Evolutionary conservation across 2,888 invertebrate species (phyloP).

Genomic region (Glyphotaelius pellucidus): DNA sequence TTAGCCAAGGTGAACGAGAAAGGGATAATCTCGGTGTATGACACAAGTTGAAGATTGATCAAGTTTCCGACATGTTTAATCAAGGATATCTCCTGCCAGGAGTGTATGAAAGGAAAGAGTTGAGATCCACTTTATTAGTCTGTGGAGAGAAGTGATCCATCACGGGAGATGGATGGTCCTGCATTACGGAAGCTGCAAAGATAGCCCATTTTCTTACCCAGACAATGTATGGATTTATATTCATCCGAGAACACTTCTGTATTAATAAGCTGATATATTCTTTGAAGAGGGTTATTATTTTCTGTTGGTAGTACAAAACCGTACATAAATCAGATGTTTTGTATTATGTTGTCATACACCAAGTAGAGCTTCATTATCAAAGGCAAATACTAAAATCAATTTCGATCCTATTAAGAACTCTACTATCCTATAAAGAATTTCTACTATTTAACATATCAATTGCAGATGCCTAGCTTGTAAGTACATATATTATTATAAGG

Average conservation of each 20-base stretch:
- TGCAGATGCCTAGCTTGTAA: too few species aligned
- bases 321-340: neutral
- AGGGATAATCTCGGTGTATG: neutral
- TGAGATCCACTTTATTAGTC: neutral
- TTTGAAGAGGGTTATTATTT: neutral
- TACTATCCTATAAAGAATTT: too few species aligned
- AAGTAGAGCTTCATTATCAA: neutral
- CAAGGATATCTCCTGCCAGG: neutral
- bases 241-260: neutral
- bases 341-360: neutral
- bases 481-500: too few species aligned
- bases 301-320: neutral
- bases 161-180: neutral
- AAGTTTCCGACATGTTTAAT: constrained; percentile 4
- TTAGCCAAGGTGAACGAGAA: neutral
- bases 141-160: neutral
- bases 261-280: neutral
- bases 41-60: constrained; percentile 4
- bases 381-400: neutral
- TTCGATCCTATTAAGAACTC: neutral
- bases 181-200: constrained; percentile 2
- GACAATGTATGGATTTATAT: neutral
- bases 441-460: too few species aligned
- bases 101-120: constrained; percentile 2
- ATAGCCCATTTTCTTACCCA: neutral